A percentile compares a stretch with the other conserved stretches of the same genome.
phyloP scores from a whole-genome alignment of 2,888 invertebrate species.

The Diarsia brunnea region DNA sequence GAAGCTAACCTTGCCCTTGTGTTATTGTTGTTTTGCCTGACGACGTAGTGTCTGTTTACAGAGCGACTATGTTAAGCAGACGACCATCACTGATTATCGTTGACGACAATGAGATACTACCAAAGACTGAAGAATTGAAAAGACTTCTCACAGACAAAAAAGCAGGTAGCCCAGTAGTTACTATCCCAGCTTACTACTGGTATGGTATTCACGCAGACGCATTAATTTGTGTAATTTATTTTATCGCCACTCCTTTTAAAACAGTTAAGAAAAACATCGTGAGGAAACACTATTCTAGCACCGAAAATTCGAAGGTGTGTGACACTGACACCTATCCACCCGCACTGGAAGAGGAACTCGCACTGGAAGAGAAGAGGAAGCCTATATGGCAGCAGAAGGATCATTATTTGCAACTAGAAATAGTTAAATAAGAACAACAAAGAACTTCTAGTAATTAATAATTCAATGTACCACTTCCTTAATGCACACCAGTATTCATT shows the following conservation, averaged over 20 bases:
- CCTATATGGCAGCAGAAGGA: neutral
- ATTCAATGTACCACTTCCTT: conserved; percentile 73
- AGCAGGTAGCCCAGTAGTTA: neutral
- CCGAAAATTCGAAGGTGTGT: neutral
- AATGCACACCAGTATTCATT: conserved; percentile 78
- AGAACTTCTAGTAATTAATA: conserved; percentile 63
- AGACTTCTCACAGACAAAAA: neutral
- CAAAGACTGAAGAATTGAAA: neutral
- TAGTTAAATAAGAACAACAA: conserved; percentile 28
- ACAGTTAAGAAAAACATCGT: neutral
- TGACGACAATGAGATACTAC: neutral
- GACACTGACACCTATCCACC: neutral
- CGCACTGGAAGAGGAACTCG: too few relatives aligned
- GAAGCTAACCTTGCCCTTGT: neutral
- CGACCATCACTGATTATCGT: neutral
- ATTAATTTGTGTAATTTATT: neutral
- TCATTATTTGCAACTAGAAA: neutral
- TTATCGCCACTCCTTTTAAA: neutral
- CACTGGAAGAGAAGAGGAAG: neutral
- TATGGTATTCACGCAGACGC: neutral
- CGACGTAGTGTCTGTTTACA: neutral
- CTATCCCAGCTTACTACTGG: neutral
- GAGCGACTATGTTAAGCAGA: neutral
- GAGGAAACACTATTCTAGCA: neutral
- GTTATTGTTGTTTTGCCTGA: neutral